Evolutionary conservation across 2,797 vertebrate species (phyloP), one percentile per base, ranked within the genome.

Genomic region (Enteromius argenteus): DNA sequence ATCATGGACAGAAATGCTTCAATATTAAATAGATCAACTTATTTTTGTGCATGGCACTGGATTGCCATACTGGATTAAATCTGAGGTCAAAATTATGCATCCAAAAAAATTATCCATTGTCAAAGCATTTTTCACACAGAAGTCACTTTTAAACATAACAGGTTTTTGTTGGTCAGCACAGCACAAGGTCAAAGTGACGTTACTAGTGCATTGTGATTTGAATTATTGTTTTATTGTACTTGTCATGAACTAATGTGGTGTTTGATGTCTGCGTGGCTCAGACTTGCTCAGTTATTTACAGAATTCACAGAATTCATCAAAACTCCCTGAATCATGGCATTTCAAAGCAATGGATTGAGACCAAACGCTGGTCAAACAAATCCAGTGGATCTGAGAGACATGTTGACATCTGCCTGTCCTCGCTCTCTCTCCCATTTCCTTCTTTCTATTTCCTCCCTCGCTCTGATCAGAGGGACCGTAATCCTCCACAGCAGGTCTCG

Each of bases 341-440:
- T 91, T 92, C 89, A 93, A 92, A 92, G 89, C 85, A 74, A 84
- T 79, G 90, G 86, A 89, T 89, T 23, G 83, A 91, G 89, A 89
- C 90, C 85, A 87, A 78, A 81, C 88, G 92, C 89, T 88, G 92
- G 91, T 85, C 85, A 89, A 88, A 87, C 88, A 91, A 92, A 90
- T 89, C 85, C 90, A 87, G 85, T 90, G 89, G 91, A 93, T 93
- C 91, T 91, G 86, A 92, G 89, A 90, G 89, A 90, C 92, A 91
- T 85, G 85, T 89, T 91, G 91, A 92, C 92, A 93, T 93, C 92
- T 94, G 93, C 90, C 91, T 78, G 85, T 91, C 89, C 91, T 85
- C 85, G 88, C 89, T 78, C 76, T 44, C 77, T 85, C 80, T 51
- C 73, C 46, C n/a, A 68, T 60, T 58, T 72, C 39, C 83, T 39